Percentiles rank a stretch among this genome's conserved stretches.
Evolutionary conservation across 92 coral and sea anemone species (phyloP).

Genomic region (Paragorgia papillata): DNA sequence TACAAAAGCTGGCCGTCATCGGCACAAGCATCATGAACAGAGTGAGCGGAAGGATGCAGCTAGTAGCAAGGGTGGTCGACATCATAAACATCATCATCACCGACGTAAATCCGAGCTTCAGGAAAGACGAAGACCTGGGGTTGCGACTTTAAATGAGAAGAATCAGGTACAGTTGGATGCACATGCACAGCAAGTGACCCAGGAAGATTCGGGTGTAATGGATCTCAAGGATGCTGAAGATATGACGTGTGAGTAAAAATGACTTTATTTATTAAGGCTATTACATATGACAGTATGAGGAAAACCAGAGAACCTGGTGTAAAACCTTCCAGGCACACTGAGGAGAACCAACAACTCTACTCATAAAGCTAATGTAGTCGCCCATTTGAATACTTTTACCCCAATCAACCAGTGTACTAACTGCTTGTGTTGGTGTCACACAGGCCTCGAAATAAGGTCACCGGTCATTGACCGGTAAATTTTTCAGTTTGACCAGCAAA

Average conservation of each 20-base stretch:
- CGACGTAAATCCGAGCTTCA: slow-evolving; percentile 40
- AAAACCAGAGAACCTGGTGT: too few relatives aligned
- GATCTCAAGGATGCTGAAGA: slow-evolving; percentile 75
- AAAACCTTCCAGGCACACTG: too few relatives aligned
- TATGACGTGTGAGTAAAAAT: slow-evolving; percentile 72
- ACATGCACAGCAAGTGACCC: slow-evolving; percentile 44
- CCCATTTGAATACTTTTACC: too few relatives aligned
- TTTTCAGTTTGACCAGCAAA: too few relatives aligned
- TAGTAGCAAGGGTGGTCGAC: slow-evolving; percentile 21
- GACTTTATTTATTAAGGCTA: too few relatives aligned
- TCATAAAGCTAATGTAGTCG: too few relatives aligned
- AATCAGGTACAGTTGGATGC: slow-evolving; percentile 54
- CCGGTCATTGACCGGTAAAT: too few relatives aligned
- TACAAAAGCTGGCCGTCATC: not conserved
- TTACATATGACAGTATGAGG: too few relatives aligned
- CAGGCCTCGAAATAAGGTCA: too few relatives aligned
- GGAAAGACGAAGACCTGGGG: slow-evolving; percentile 75
- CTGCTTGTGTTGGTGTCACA: too few relatives aligned
- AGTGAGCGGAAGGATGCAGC: slow-evolving; percentile 25
- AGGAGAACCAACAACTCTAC: too few relatives aligned
- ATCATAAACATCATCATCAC: slow-evolving; percentile 33
- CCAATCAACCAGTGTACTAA: too few relatives aligned
- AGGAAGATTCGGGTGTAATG: slow-evolving; percentile 58
- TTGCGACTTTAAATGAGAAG: slow-evolving; percentile 68
- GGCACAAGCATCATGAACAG: slow-evolving; percentile 20